Conservation (phyloP, 23 tunicate species). For the Trididemnum nubilum region DNA sequence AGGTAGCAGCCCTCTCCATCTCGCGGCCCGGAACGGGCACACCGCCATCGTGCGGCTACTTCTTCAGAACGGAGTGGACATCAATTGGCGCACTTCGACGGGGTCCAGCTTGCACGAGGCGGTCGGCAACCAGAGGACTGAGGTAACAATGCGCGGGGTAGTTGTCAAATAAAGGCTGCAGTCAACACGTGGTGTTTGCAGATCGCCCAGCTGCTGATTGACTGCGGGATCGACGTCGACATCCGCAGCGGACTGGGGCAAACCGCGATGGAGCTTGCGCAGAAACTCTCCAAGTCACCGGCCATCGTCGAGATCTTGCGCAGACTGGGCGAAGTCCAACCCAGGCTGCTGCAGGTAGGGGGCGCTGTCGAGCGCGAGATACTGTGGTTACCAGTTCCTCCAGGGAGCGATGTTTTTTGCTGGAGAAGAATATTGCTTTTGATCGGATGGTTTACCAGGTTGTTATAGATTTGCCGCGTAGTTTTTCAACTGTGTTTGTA, state of each 20-base stretch:
- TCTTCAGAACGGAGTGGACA: slow-evolving; percentile 49
- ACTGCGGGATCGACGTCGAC: slow-evolving; percentile 58
- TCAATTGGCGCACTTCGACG: slow-evolving; percentile 49
- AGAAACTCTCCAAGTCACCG: slow-evolving; percentile 26
- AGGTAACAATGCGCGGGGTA: slow-evolving; percentile 14
- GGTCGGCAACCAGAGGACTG: slow-evolving; percentile 40
- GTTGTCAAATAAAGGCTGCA: neutral
- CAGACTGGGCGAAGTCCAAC: slow-evolving; percentile 35
- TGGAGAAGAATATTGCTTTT: no score
- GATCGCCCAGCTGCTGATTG: slow-evolving; percentile 57
- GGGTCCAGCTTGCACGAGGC: slow-evolving; percentile 73
- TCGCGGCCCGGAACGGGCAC: slow-evolving; percentile 74
- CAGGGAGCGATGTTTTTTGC: no score
- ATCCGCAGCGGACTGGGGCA: slow-evolving; percentile 41
- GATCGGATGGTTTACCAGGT: no score
- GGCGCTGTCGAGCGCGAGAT: no score
- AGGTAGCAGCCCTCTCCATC: slow-evolving; percentile 50
- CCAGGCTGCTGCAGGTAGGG: slow-evolving; percentile 45
- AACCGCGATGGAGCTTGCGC: slow-evolving; percentile 58
- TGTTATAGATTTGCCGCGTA: no score
- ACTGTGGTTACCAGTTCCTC: no score
- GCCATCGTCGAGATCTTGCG: slow-evolving; percentile 26
- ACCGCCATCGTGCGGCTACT: slow-evolving; percentile 34
- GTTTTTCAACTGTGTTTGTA: no score
- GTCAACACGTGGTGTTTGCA: slow-evolving; percentile 3